These are phyloP conservation scores for Xanthia togata DNA, from an alignment of 2,888 invertebrate genomes.

Conservation along the genomic window DNA sequence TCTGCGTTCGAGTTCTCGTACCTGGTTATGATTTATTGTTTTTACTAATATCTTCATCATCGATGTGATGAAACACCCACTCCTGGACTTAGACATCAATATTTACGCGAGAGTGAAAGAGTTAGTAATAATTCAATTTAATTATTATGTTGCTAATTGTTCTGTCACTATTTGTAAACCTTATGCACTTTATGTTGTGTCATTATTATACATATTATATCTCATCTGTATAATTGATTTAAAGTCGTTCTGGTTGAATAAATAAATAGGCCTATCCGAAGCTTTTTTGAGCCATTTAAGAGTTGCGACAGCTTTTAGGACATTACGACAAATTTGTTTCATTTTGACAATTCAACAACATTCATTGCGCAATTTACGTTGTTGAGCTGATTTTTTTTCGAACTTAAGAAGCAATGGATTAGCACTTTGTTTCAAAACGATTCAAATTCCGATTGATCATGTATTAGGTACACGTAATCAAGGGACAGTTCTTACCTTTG, in stretches of 20 bases:
- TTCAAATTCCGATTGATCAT: too few relatives aligned
- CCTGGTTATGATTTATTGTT: conserved; percentile 72
- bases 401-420: too few relatives aligned
- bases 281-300: neutral
- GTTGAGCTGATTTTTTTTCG: too few relatives aligned
- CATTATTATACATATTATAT: neutral
- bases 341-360: too few relatives aligned
- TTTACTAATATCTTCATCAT: neutral
- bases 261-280: neutral
- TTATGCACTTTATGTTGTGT: neutral
- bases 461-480: too few relatives aligned
- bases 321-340: too few relatives aligned
- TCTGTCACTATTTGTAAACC: neutral
- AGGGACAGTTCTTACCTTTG: conserved; percentile 90
- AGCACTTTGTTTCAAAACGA: too few relatives aligned
- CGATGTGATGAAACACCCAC: neutral
- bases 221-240: neutral
- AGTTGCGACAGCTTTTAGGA: neutral
- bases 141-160: too few relatives aligned
- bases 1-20: conserved; percentile 95
- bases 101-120: neutral
- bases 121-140: neutral
- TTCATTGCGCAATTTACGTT: too few relatives aligned
- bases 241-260: neutral
- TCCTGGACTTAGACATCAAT: neutral